Conservation (phyloP, 2,113 vertebrate species). For the Tupaia chinensis region DNA sequence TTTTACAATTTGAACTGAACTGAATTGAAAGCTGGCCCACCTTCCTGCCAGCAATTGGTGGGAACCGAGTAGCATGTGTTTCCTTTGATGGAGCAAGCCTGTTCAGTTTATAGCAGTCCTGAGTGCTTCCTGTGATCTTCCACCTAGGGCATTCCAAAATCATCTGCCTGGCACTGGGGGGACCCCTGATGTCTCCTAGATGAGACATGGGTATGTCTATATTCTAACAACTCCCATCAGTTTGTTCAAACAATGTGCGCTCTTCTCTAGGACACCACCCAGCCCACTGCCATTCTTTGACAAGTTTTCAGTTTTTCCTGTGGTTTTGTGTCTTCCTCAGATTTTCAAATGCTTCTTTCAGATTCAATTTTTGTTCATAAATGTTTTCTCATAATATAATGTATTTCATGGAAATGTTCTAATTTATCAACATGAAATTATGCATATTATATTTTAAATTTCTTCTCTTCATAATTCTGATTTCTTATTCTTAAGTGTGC, state of each 20-base stretch:
- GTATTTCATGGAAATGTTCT: neutral
- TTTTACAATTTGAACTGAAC: neutral
- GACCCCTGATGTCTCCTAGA: neutral
- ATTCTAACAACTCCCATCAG: neutral
- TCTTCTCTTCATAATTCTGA: conserved; percentile 17
- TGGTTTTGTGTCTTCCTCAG: neutral
- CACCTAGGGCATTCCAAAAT: neutral
- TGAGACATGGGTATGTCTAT: neutral
- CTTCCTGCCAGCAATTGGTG: neutral
- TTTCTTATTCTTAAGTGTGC: neutral
- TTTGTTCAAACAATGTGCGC: neutral
- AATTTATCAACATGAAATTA: conserved; percentile 1
- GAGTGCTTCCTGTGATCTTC: neutral
- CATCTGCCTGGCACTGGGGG: neutral
- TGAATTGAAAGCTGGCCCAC: neutral
- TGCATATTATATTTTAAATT: neutral
- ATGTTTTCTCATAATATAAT: neutral
- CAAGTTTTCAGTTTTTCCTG: neutral
- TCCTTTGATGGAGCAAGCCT: neutral
- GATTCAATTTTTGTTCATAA: neutral
- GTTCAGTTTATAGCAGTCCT: neutral
- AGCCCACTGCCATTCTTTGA: neutral
- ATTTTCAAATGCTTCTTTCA: neutral
- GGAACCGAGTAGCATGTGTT: neutral
- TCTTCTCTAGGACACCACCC: neutral